Conservation (phyloP, 92 coral and sea anemone genomes). For the Parazoanthus atlanticus region DNA sequence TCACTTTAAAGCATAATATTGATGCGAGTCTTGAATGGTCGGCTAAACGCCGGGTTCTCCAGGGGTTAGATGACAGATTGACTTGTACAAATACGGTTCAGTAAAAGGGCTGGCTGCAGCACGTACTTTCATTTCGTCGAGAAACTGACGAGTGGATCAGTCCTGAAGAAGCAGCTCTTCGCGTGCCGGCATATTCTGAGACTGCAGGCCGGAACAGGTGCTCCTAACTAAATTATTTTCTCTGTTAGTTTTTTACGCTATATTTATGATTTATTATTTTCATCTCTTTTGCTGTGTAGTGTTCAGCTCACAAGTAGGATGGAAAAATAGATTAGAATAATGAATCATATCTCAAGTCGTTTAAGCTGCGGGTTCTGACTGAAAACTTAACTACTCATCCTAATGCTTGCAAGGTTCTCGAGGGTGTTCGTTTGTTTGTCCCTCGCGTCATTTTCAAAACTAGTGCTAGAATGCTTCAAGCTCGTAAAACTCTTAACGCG, state of each 20-base stretch:
- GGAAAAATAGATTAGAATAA: no score
- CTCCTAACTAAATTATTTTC: neutral
- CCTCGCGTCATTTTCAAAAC: no score
- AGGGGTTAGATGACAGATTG: conserved; percentile 27
- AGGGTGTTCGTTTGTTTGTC: no score
- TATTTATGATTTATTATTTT: neutral
- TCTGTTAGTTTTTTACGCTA: neutral
- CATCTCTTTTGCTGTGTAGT: no score
- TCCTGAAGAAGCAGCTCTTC: neutral
- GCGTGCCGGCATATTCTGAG: neutral
- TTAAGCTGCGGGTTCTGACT: neutral
- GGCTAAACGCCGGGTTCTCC: neutral
- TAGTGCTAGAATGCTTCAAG: no score
- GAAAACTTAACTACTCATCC: no score
- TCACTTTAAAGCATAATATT: neutral
- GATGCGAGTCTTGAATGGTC: neutral
- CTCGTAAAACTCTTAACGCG: no score
- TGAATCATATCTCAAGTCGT: no score
- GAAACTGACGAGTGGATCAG: neutral
- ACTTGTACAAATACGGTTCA: conserved; percentile 7
- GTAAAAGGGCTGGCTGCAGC: neutral
- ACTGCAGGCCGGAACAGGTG: neutral
- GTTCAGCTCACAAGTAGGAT: neutral
- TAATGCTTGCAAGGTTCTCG: no score
- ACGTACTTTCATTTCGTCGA: neutral